A percentile compares a stretch with the other conserved stretches of the same genome.
These are phyloP conservation scores for Ptilorrhoa leucosticta DNA, from an alignment of 2,113 vertebrate genomes.

Conservation along the genomic window DNA sequence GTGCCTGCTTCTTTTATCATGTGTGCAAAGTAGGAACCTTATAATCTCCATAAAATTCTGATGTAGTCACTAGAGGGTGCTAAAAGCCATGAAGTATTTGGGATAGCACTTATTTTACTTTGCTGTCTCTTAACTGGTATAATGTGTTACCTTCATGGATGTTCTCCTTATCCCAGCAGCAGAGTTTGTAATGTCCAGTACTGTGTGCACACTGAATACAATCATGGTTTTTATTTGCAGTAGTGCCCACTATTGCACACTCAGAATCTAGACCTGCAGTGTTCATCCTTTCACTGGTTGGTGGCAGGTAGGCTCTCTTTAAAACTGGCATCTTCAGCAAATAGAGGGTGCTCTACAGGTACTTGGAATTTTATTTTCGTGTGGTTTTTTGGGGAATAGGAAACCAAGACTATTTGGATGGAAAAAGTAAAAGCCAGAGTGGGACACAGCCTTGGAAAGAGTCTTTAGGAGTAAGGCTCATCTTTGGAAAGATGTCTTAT, in stretches of 20 bases:
- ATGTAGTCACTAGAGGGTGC: constrained; percentile 37
- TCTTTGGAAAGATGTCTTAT: not conserved
- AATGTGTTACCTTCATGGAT: not conserved
- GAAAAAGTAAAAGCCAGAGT: not conserved
- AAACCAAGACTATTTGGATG: not conserved
- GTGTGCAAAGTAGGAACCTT: not conserved
- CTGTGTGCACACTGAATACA: not conserved
- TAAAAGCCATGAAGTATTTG: not conserved
- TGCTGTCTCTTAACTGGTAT: not conserved
- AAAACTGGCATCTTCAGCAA: not conserved
- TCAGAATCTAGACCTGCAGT: not conserved
- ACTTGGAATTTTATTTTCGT: not conserved
- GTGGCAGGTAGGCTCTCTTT: not conserved
- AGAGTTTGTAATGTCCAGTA: not conserved
- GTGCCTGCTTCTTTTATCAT: not conserved
- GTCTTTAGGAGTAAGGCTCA: not conserved
- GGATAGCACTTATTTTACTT: not conserved
- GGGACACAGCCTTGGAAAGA: not conserved
- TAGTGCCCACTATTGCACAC: not conserved
- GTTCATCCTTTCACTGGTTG: not conserved
- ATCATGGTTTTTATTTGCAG: not conserved
- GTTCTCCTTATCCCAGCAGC: not conserved
- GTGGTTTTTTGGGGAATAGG: not conserved
- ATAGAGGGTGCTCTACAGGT: not conserved
- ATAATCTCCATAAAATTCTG: not conserved